Evolutionary conservation across 1,140 invertebrate genomes (phyloP).

Genomic region (Meloidogyne chitwoodi): DNA sequence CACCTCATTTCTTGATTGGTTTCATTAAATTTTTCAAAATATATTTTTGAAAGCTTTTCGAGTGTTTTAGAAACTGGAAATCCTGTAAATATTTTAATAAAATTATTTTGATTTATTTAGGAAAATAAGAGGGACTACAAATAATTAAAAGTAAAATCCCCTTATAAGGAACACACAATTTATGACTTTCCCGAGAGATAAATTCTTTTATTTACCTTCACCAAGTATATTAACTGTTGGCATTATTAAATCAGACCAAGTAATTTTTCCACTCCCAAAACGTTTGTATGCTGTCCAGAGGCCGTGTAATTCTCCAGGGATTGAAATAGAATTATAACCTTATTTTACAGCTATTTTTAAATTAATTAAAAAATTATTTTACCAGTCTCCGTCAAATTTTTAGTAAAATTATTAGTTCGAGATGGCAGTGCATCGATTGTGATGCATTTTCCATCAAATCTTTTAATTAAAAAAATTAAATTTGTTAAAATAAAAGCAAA

Average conservation of each 20-base stretch:
- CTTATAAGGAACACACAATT: no score
- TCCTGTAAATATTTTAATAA: slow-evolving; percentile 52
- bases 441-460: slow-evolving; percentile 45
- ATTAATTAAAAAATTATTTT: neutral
- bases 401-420: slow-evolving; percentile 67
- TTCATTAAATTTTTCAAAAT: slow-evolving; percentile 58
- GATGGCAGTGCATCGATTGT: slow-evolving; percentile 70
- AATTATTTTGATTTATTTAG: neutral
- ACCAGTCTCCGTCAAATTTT: neutral
- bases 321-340: slow-evolving; percentile 48
- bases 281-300: slow-evolving; percentile 76
- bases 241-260: slow-evolving; percentile 75
- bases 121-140: no score
- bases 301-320: slow-evolving; percentile 80
- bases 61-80: slow-evolving; percentile 70
- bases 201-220: no score
- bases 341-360: no score
- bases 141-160: no score
- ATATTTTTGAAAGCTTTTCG: slow-evolving; percentile 65
- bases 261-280: slow-evolving; percentile 70
- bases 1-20: slow-evolving; percentile 35
- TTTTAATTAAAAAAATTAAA: slow-evolving; percentile 29
- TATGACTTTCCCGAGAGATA: no score
- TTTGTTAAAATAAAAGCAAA: slow-evolving; percentile 29
- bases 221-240: slow-evolving; percentile 67